These are phyloP conservation scores for Beris morrisii DNA, from an alignment of 2,888 invertebrate species.

Conservation along the genomic window DNA sequence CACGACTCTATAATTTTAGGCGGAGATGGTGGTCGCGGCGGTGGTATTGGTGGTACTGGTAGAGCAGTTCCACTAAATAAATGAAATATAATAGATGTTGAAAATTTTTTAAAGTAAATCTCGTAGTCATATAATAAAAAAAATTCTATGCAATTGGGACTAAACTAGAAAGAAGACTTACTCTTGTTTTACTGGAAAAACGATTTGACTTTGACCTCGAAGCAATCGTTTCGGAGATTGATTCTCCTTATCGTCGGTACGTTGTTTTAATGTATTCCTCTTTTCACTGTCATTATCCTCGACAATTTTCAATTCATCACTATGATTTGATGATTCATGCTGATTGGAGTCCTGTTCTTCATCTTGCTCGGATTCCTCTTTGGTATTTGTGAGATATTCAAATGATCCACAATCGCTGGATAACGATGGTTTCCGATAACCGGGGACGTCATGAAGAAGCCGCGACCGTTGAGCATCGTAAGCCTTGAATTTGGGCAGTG, in stretches of 20 bases:
- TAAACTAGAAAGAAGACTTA: conserved; percentile 45
- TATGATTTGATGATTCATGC: conserved; percentile 2
- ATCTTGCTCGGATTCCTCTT: conserved; percentile 18
- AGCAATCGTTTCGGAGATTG: conserved; percentile 47
- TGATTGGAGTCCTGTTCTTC: conserved; percentile 25
- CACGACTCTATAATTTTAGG: conserved; percentile 37
- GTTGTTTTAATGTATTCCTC: conserved; percentile 1
- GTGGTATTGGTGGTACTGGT: conserved; percentile 21
- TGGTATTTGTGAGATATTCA: conserved; percentile 31
- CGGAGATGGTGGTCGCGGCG: conserved; percentile 19
- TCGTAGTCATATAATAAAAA: no score
- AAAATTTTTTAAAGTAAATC: neutral
- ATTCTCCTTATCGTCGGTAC: conserved; percentile 49
- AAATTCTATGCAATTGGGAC: neutral
- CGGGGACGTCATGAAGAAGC: conserved; percentile 47
- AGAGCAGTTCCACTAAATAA: conserved; percentile 36
- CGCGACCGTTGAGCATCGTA: conserved; percentile 73
- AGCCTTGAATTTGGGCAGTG: conserved; percentile 78
- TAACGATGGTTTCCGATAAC: conserved; percentile 40
- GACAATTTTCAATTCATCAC: conserved; percentile 30
- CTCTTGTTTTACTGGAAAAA: conserved; percentile 50
- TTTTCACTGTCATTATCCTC: conserved; percentile 27
- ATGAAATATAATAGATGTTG: conserved; percentile 38
- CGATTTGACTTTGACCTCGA: conserved; percentile 52
- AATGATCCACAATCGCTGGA: conserved; percentile 42